A percentile compares a stretch with the other conserved stretches of the same genome.
Evolutionary conservation across 2,113 vertebrate species (phyloP).

Genomic region (Gallinago undulata): DNA sequence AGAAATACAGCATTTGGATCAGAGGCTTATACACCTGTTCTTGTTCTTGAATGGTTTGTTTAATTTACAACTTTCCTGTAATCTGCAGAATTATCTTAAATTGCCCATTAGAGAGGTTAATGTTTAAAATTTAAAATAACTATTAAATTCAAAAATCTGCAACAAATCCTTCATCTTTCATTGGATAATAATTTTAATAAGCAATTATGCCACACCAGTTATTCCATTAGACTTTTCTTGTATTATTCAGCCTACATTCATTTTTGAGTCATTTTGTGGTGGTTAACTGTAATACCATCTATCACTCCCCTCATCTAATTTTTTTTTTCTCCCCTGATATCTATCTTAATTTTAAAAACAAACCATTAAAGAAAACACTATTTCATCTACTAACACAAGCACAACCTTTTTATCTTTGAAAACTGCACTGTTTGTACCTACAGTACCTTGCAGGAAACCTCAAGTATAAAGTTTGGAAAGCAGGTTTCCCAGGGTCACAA

Average conservation of each 20-base stretch:
- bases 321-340: not conserved
- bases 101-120: constrained; percentile 59
- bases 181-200: constrained; percentile 55
- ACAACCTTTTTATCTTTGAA: not conserved
- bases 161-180: constrained; percentile 40
- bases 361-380: not conserved
- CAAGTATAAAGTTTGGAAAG: not conserved
- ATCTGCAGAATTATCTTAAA: constrained; percentile 67
- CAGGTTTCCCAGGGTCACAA: not conserved
- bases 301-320: not conserved
- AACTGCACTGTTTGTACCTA: not conserved
- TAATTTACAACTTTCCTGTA: constrained; percentile 65
- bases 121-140: constrained; percentile 61
- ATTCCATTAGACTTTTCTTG: not conserved
- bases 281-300: not conserved
- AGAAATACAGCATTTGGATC: not conserved
- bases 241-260: not conserved
- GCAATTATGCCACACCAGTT: constrained; percentile 45
- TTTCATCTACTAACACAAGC: not conserved
- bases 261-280: not conserved
- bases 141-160: constrained; percentile 61
- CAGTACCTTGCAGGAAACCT: not conserved
- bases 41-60: constrained; percentile 43
- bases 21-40: constrained; percentile 46
- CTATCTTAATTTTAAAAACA: not conserved